Conservation (phyloP, 2,888 invertebrate genomes). For the Latrodectus elegans region DNA sequence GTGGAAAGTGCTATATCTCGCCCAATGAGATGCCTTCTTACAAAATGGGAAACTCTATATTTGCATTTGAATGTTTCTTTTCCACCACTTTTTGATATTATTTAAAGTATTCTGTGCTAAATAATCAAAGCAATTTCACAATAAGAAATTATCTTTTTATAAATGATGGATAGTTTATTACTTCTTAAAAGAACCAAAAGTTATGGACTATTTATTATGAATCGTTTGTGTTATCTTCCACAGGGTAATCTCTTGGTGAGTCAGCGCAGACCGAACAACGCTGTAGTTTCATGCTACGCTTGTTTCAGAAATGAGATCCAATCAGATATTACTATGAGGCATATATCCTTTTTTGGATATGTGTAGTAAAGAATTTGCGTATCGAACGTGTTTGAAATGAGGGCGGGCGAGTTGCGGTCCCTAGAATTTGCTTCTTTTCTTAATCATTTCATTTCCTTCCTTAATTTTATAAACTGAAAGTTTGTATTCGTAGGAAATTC, state of each 20-base stretch:
- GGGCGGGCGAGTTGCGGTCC: constrained; percentile 30
- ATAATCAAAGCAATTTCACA: constrained; percentile 20
- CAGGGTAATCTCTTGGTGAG: constrained; percentile 61
- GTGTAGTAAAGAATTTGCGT: constrained; percentile 56
- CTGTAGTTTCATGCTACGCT: constrained; percentile 68
- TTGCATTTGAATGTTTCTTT: constrained; percentile 66
- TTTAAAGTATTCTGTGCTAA: constrained; percentile 36
- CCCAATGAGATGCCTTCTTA: constrained; percentile 58
- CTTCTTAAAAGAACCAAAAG: constrained; percentile 1
- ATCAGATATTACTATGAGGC: constrained; percentile 67
- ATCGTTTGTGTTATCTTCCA: constrained; percentile 15
- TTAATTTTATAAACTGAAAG: too few relatives aligned
- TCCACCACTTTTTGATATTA: constrained; percentile 34
- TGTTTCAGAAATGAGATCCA: constrained; percentile 65
- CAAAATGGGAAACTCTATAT: constrained; percentile 34
- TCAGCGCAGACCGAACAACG: constrained; percentile 65
- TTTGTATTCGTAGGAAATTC: too few relatives aligned
- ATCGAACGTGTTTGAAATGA: constrained; percentile 57
- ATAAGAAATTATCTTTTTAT: neutral
- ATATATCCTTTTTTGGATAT: constrained; percentile 67
- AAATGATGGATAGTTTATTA: neutral
- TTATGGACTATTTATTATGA: constrained; percentile 42
- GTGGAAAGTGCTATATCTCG: constrained; percentile 46
- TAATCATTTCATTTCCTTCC: neutral
- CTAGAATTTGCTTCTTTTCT: constrained; percentile 19